These are phyloP conservation scores for Ceratina calcarata DNA, from an alignment of 1,140 invertebrate genomes.

Conservation along the genomic window DNA sequence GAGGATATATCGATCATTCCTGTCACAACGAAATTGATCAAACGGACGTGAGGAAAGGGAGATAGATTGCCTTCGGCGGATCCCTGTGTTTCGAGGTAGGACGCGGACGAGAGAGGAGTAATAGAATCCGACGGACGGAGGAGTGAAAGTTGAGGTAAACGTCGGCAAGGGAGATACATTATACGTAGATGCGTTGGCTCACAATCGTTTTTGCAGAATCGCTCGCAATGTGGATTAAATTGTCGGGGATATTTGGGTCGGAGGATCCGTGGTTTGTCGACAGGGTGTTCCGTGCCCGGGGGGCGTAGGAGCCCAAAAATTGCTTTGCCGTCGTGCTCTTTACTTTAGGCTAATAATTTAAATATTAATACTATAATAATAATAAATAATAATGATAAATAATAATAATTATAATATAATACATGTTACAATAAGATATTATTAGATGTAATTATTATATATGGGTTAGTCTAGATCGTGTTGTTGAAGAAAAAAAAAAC, in stretches of 20 bases:
- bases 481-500: conserved; percentile 80
- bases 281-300: conserved; percentile 79
- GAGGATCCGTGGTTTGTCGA: conserved; percentile 71
- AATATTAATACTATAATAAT: conserved; percentile 78
- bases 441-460: conserved; percentile 82
- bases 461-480: conserved; percentile 81
- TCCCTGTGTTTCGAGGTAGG: conserved; percentile 44
- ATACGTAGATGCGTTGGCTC: conserved; percentile 25
- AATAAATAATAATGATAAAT: conserved; percentile 76
- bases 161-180: not conserved
- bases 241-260: conserved; percentile 21
- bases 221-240: conserved; percentile 11
- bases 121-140: not conserved
- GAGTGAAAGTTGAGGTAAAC: not conserved
- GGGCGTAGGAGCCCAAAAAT: conserved; percentile 76
- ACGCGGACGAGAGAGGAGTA: conserved; percentile 1
- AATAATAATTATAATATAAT: conserved; percentile 79
- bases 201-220: conserved; percentile 28
- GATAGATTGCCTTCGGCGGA: conserved; percentile 29
- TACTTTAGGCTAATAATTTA: conserved; percentile 81
- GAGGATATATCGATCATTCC: conserved; percentile 39
- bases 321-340: conserved; percentile 80
- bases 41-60: not conserved
- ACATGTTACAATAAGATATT: conserved; percentile 81
- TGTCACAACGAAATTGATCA: conserved; percentile 53